Base-by-base conservation (phyloP, 2,888 invertebrate species). In the Spicauda simplicius region DNA sequence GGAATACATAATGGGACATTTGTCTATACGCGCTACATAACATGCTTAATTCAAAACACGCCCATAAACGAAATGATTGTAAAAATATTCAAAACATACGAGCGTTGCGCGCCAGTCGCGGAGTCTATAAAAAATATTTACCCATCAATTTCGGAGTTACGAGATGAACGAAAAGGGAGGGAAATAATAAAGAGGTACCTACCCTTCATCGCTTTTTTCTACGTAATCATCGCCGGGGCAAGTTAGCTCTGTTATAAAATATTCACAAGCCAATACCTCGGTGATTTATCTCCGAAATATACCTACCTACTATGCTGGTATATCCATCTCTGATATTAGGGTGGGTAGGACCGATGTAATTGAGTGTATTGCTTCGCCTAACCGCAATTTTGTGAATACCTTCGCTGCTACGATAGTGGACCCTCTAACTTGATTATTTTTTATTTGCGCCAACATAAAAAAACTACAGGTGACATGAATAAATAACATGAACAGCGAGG, bases 51-150 rank as follows among this genome's bases (percentile, higher is more conserved):
- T 66, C 66, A 60, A 60, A 66, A 66, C 66, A 55, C 66, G 58
- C 37, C 59, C 59, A 59, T 65, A 65, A 65, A 58, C 59, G 59
- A 25, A 59, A 65, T 65, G 58, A 65, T 65, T 65, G 65, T 65
- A 69, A 74, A 71, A 70, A 71, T 64, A 71, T 70, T 71, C 68
- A 71, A 71, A 71, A 73, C 71, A 72, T 68, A 70, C 71, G 71
- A 73, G 45, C 45, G 4, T 45, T n/a, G 53, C 41, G 64, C 70
- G 58, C 71, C 70, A 68, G 58, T 54, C 65, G 65, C 60, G 62
- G 61, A 71, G 71, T 71, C 71, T 70, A 68, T 76, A 76, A 74
- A 74, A 64, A 75, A 75, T 74, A 74, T 75, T 73, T 73, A 70
- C 72, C 70, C 72, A 70, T 74, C 73, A 74, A 76, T 74, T 76